A percentile compares a stretch with the other conserved stretches of the same genome.
phyloP scores from a whole-genome alignment of 1,140 invertebrate species.

The Nasonia giraulti region DNA sequence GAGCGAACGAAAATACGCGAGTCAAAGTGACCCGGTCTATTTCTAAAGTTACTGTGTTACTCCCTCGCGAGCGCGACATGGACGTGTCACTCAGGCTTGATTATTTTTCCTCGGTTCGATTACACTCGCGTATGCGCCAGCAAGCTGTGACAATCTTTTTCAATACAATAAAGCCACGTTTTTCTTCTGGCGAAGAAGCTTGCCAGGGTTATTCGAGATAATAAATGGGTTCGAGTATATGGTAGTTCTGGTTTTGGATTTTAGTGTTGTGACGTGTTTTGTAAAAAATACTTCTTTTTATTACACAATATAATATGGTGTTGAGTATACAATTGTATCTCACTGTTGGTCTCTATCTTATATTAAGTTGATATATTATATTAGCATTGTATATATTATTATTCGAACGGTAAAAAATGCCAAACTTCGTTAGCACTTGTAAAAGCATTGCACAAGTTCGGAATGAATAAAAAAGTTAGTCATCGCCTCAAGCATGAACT shows the following conservation, averaged over 20 bases:
- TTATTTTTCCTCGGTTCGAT: conserved; percentile 49
- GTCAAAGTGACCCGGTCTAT: conserved; percentile 61
- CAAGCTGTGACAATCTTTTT: conserved; percentile 33
- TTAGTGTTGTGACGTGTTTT: not conserved
- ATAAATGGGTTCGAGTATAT: not conserved
- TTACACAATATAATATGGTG: not conserved
- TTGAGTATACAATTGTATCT: not conserved
- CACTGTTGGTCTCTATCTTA: too few species aligned
- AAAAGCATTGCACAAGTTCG: too few species aligned
- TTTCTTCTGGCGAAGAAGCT: not conserved
- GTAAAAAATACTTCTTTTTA: conserved; percentile 8
- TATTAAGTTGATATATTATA: too few species aligned
- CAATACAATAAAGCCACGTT: conserved; percentile 16
- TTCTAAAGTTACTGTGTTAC: conserved; percentile 60
- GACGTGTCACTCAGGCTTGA: conserved; percentile 43
- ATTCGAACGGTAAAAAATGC: too few species aligned
- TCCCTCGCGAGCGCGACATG: conserved; percentile 6
- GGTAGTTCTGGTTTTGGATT: not conserved
- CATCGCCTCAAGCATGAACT: not conserved
- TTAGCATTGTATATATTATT: too few species aligned
- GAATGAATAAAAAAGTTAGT: too few species aligned
- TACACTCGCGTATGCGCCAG: conserved; percentile 21
- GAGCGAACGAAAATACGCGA: conserved; percentile 56
- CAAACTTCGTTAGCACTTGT: too few species aligned
- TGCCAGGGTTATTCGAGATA: not conserved